These are phyloP conservation scores for Acestrorhynchus altus DNA, from an alignment of 2,797 vertebrate genomes.

Conservation along the genomic window DNA sequence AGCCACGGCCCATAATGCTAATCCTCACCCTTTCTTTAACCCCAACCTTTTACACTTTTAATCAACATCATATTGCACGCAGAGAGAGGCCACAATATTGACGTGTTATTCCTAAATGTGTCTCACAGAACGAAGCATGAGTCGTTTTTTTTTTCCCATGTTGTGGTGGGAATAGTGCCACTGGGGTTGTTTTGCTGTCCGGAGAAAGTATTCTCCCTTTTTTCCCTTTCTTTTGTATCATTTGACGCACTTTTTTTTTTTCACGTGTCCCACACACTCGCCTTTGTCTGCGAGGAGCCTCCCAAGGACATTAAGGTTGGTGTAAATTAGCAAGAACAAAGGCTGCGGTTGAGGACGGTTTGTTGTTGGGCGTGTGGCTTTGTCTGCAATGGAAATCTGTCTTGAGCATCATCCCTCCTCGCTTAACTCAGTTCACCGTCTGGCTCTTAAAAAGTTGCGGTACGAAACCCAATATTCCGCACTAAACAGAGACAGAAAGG, in stretches of 20 bases:
- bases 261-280: slow-evolving; percentile 66
- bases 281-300: slow-evolving; percentile 71
- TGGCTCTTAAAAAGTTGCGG: slow-evolving; percentile 70
- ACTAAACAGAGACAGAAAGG: slow-evolving; percentile 69
- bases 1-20: slow-evolving; percentile 75
- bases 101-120: slow-evolving; percentile 73
- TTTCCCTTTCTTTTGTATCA: slow-evolving; percentile 33
- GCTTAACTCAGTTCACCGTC: slow-evolving; percentile 63
- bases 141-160: slow-evolving; percentile 62
- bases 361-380: slow-evolving; percentile 66
- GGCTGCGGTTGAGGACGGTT: slow-evolving; percentile 65
- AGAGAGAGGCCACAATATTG: slow-evolving; percentile 81
- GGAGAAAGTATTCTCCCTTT: slow-evolving; percentile 3
- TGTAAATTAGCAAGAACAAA: slow-evolving; percentile 77
- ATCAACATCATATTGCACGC: slow-evolving; percentile 82
- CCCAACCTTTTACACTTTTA: slow-evolving; percentile 86
- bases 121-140: slow-evolving; percentile 64
- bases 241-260: slow-evolving; percentile 30
- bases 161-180: slow-evolving; percentile 70
- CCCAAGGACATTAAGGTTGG: slow-evolving; percentile 70
- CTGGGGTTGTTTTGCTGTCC: slow-evolving; percentile 57
- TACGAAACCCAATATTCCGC: slow-evolving; percentile 68
- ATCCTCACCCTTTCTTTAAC: slow-evolving; percentile 82
- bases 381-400: slow-evolving; percentile 70
- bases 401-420: slow-evolving; percentile 63